Conservation (phyloP, 2,113 vertebrate genomes). For the Gambusia affinis region DNA sequence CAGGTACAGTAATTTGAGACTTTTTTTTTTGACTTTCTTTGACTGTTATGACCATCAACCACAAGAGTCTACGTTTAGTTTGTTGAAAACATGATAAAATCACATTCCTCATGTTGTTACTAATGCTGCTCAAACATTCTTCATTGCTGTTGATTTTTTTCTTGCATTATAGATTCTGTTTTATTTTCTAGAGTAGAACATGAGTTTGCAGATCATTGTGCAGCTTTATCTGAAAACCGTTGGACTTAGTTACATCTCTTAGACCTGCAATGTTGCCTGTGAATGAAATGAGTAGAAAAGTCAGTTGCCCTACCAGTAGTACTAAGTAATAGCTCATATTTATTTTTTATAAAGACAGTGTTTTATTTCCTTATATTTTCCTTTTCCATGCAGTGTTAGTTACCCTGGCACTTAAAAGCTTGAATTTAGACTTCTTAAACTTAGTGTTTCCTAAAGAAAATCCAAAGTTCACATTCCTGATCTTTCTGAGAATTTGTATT, state of each 20-base stretch:
- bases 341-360: slow-evolving; percentile 35
- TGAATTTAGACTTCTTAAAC: slow-evolving; percentile 33
- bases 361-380: slow-evolving; percentile 38
- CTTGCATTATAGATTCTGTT: not conserved
- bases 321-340: slow-evolving; percentile 34
- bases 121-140: slow-evolving; percentile 66
- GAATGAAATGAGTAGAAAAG: slow-evolving; percentile 19
- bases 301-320: slow-evolving; percentile 18
- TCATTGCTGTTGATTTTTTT: slow-evolving; percentile 8
- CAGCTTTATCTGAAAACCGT: slow-evolving; percentile 29
- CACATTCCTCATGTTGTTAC: slow-evolving; percentile 52
- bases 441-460: slow-evolving; percentile 46
- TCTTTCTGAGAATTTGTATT: slow-evolving; percentile 20
- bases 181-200: slow-evolving; percentile 31
- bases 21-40: slow-evolving; percentile 76
- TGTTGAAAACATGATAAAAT: slow-evolving; percentile 49
- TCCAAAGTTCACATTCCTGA: slow-evolving; percentile 46
- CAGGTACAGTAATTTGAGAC: slow-evolving; percentile 71
- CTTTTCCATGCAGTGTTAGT: slow-evolving; percentile 25
- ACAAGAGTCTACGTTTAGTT: slow-evolving; percentile 50
- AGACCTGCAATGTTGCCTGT: slow-evolving; percentile 28
- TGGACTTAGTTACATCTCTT: slow-evolving; percentile 33
- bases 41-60: slow-evolving; percentile 80
- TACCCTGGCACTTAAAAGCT: slow-evolving; percentile 37
- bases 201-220: slow-evolving; percentile 30